Percentiles rank a stretch among this genome's conserved stretches.
Conservation (phyloP, 2,113 vertebrate species). For the Apus apus region DNA sequence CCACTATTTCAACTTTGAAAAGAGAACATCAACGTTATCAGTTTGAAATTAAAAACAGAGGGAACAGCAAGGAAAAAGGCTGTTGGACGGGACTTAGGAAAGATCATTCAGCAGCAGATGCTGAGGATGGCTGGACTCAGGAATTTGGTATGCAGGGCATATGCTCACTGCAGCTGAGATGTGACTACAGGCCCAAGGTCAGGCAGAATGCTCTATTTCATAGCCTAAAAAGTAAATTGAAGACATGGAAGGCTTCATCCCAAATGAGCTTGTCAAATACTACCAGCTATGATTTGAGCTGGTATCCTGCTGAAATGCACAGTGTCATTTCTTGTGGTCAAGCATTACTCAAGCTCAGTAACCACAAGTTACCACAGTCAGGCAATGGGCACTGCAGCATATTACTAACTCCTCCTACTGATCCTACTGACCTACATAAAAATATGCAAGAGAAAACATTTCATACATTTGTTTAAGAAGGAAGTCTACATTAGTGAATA, state of each 20-base stretch:
- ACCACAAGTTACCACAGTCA: neutral
- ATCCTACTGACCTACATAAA: neutral
- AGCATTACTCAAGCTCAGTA: neutral
- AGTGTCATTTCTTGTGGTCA: neutral
- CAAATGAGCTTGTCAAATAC: neutral
- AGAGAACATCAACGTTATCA: neutral
- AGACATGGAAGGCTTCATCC: neutral
- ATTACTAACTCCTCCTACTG: neutral
- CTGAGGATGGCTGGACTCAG: neutral
- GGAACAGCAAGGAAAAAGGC: neutral
- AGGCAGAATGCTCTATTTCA: neutral
- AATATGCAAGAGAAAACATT: neutral
- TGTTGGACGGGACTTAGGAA: neutral
- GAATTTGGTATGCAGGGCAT: neutral
- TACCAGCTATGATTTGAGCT: neutral
- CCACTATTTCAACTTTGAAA: neutral
- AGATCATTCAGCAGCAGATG: neutral
- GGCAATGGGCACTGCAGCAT: neutral
- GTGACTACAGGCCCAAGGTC: neutral
- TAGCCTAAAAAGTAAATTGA: neutral
- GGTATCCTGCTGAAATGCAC: neutral
- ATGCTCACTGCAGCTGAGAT: neutral
- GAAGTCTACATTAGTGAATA: neutral
- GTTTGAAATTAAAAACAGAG: neutral
- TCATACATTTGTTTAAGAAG: constrained; percentile 5